A percentile compares a stretch with the other conserved stretches of the same genome.
Conservation (phyloP, 2,113 vertebrate species). For the Dipodomys stephensi region DNA sequence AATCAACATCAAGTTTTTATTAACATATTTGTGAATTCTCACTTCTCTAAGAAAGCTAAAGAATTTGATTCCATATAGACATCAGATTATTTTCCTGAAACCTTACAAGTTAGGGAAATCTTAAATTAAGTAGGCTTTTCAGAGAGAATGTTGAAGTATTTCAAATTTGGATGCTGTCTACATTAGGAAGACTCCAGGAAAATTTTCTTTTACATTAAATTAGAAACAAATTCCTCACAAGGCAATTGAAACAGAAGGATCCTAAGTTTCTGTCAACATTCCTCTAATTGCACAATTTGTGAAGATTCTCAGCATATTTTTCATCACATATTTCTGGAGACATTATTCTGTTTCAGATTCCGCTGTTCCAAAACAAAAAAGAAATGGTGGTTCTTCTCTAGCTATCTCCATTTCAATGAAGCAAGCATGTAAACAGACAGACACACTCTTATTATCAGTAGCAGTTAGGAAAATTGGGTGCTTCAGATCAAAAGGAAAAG, state of each 20-base stretch:
- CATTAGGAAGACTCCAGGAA: background rate
- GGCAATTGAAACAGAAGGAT: background rate
- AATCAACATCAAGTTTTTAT: background rate
- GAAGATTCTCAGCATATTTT: background rate
- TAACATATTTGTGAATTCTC: background rate
- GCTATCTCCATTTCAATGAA: background rate
- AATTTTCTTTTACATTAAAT: background rate
- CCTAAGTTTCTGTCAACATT: background rate
- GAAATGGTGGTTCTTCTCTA: background rate
- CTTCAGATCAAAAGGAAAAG: background rate
- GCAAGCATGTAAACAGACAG: background rate
- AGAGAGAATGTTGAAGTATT: background rate
- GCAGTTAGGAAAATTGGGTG: background rate
- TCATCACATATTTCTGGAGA: background rate
- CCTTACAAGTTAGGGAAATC: background rate
- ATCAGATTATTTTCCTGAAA: background rate
- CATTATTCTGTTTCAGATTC: background rate
- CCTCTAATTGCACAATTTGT: background rate
- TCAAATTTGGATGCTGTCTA: background rate
- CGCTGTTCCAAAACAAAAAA: background rate
- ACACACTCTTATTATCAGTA: background rate
- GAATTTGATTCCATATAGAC: background rate
- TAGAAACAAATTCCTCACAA: background rate
- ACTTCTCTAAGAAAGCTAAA: background rate
- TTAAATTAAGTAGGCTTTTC: constrained; percentile 7